Base-by-base conservation (phyloP, 2,113 vertebrate genomes). In the Trachemys scripta region DNA sequence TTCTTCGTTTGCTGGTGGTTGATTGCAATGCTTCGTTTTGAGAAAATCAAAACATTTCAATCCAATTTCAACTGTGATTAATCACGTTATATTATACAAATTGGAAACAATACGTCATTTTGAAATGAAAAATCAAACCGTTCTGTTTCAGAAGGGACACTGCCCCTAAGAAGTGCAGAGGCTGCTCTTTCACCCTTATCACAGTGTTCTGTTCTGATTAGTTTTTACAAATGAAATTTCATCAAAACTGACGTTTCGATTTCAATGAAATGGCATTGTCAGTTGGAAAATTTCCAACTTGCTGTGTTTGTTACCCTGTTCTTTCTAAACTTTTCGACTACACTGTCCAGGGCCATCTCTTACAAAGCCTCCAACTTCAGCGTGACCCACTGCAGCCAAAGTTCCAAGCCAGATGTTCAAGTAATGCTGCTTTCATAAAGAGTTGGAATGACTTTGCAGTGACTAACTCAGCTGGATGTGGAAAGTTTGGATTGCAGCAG, bases 301-400 rank as follows among this genome's bases (percentile, higher is more conserved):
- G 6, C 59, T 65, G 59, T 6, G 6, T 65, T 65, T 65, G 29
- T 35, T 35, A 65, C 59, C 59, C 13, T 31, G 31, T 35, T 65
- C 59, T 65, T 65, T 35, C 59, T 65, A 16, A 65, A 35, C 14
- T 65, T 65, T 8, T 17, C 13, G 31, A 16, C 31, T 8, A 29
- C 59, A 65, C 12, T 35, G 31, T 65, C 31, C 59, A 13, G 57
- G 56, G 56, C 13, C 82, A 89, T 25, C 80, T 80, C 65, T 47
- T 51, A 49, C 16, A 19, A 14, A 38, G 62, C 1, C 20, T 31
- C 14, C 86, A 85, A n/a, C 87, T 80, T 25, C 59, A 54, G 47
- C 9, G 12, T 51, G 53, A 27, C 49, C 38, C 31, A 1, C 0
- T 20, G 38, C 24, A 75, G 72, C 51, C 56, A 0, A 0, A 72